Conservation (phyloP, 2,888 invertebrate genomes). For the Eupsilia transversa region DNA sequence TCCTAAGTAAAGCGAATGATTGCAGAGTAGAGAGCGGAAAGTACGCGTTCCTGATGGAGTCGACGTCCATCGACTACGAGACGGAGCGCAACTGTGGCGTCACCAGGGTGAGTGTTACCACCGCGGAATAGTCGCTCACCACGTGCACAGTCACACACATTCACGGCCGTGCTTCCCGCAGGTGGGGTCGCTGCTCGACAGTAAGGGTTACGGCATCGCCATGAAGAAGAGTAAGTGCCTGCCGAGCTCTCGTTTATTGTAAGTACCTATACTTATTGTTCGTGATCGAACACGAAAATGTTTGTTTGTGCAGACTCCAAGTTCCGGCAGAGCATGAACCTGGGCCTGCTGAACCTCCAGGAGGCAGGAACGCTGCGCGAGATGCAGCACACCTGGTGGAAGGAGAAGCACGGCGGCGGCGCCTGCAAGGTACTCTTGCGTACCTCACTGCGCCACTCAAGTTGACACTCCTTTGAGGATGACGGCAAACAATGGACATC, state of each 20-base stretch:
- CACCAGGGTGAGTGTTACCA: slow-evolving; percentile 86
- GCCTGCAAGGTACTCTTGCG: slow-evolving; percentile 90
- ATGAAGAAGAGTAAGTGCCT: slow-evolving; percentile 93
- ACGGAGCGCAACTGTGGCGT: slow-evolving; percentile 94
- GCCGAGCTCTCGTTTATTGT: neutral
- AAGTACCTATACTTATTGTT: too few species aligned
- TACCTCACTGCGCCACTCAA: neutral
- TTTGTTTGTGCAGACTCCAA: slow-evolving; percentile 89
- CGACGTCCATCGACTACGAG: slow-evolving; percentile 96
- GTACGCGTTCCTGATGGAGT: slow-evolving; percentile 97
- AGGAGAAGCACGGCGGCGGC: slow-evolving; percentile 94
- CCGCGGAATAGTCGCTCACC: neutral
- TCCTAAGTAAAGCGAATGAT: slow-evolving; percentile 7
- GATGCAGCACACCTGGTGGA: slow-evolving; percentile 97
- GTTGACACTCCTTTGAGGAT: neutral
- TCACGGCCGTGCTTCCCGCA: slow-evolving; percentile 71
- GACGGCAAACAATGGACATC: neutral
- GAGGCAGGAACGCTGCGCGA: slow-evolving; percentile 94
- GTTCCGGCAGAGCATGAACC: slow-evolving; percentile 94
- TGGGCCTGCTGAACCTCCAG: slow-evolving; percentile 95
- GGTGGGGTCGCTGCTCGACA: slow-evolving; percentile 94
- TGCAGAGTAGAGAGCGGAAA: slow-evolving; percentile 76
- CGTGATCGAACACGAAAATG: neutral
- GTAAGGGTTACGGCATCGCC: slow-evolving; percentile 96
- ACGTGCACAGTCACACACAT: neutral